Evolutionary conservation across 2,888 invertebrate species (phyloP), one percentile per base, ranked within the genome.

Genomic region (Troilus luridus): DNA sequence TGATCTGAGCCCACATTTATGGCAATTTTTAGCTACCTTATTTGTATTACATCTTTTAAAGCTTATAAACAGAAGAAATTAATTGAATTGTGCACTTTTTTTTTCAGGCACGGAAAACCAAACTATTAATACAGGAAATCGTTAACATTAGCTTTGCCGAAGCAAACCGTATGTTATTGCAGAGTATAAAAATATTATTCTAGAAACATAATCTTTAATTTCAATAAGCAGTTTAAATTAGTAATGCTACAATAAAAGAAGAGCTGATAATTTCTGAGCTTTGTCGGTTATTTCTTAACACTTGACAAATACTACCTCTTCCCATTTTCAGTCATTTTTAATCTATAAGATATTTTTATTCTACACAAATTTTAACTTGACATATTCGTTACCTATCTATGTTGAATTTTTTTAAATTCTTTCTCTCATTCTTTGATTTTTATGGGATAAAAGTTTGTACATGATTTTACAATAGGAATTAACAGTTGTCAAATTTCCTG

Each of bases 81-180:
- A 41, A 17, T 64, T n/a, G 1, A 77, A 77, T 8, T 41, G 27
- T 77, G 8, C 11, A 17, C n/a, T 17, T 0, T 77, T 77, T 67
- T 2, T 88, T 88, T 27, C 88, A 88, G 88, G 60, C 88, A 60
- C 59, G 88, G n/a, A 88, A 88, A 60, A 88, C 88, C n/a, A 88
- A 60, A 88, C 27, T 88, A 60, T 88, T 88, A 62, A 41, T 88
- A 24, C 62, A 60, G 60, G 88, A 88, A 88, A 2, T 88, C 1
- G 21, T 62, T 2, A 88, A 59, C 41, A 88, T 19, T n/a, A 19
- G 19, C 62, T 60, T 11, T 59, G 19, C 27, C 17, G 24, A 41
- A 41, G 41, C 27, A 77, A 77, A 77, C 27, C 27, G 72, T 77
- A 19, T 14, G 72, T 77, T 77, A 77, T 77, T 19, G 8, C 27